Evolutionary conservation across 1,140 invertebrate genomes (phyloP), one percentile per base, ranked within the genome.

Genomic region (Atta cephalotes): DNA sequence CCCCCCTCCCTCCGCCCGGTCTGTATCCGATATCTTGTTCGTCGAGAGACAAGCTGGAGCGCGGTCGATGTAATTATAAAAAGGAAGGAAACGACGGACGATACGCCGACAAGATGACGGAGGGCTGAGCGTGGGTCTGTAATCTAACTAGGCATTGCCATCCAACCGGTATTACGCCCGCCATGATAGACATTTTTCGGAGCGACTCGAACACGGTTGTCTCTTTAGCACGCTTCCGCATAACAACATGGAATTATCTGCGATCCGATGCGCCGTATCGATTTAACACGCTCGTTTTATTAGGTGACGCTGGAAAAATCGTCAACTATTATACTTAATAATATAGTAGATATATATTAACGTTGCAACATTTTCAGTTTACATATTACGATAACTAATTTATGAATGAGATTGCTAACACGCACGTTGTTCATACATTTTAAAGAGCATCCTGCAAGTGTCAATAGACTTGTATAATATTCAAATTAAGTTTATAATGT

Each of bases 21-120:
- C 21, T 63, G 58, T 31, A 84, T 91, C 85, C 84, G 87, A 81
- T 82, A 66, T 90, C 88, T 78, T 76, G 86, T 80, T 87, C 21
- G 56, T 39, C 10, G 63, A 39, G 71, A 39, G 80, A 82, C 63
- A 70, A 39, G 35, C 2, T 45, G 35, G 3, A 77, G 65, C 58
- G 53, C 49, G 74, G 53, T 28, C 62, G 68, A 91, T 70, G 90
- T 91, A 91, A 91, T 91, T 91, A 91, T 90, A 91, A 91, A 88
- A 90, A 90, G 71, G 90, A 91, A 88, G 76, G 70, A 88, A 80
- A 79, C 65, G 87, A 63, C 18, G 53, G 16, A 21, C 65, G 56
- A 45, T 58, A 35, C 79, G 79, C 28, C 70, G 60, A 58, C 49
- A n/a, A 65, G 86, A 91, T 85, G 87, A 85, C 74, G 62, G 35